phyloP scores from a whole-genome alignment of 2,888 invertebrate species.

The Lasioglossum marginatum region DNA sequence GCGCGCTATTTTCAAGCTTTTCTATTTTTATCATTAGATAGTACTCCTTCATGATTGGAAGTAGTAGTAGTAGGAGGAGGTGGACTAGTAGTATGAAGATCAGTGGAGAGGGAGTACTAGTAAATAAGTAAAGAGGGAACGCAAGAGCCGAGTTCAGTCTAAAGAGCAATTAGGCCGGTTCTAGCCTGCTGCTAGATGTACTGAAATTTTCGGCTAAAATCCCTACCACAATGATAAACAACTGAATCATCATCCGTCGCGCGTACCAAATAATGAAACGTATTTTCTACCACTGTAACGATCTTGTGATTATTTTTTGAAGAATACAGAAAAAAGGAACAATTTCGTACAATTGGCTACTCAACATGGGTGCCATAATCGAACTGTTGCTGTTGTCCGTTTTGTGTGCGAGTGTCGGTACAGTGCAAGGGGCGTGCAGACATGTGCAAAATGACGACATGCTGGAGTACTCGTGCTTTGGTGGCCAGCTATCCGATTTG shows the following conservation, averaged over 20 bases:
- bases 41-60: slow-evolving; percentile 77
- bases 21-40: slow-evolving; percentile 81
- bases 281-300: not conserved
- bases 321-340: not conserved
- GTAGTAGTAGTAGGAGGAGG: slow-evolving; percentile 64
- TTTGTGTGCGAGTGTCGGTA: slow-evolving; percentile 53
- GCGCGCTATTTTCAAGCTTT: slow-evolving; percentile 74
- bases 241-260: slow-evolving; percentile 16
- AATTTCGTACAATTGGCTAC: not conserved
- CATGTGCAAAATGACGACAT: slow-evolving; percentile 75
- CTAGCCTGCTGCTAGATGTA: slow-evolving; percentile 44
- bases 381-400: slow-evolving; percentile 57
- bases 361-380: slow-evolving; percentile 62
- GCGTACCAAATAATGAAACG: slow-evolving; percentile 33
- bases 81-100: slow-evolving; percentile 69
- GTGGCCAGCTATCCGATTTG: slow-evolving; percentile 76
- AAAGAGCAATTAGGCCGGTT: slow-evolving; percentile 68
- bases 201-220: slow-evolving; percentile 55
- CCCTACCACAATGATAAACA: slow-evolving; percentile 50
- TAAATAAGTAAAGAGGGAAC: slow-evolving; percentile 82
- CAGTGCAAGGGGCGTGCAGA: slow-evolving; percentile 70
- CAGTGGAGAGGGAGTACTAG: slow-evolving; percentile 74
- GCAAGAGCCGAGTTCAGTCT: slow-evolving; percentile 79
- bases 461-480: slow-evolving; percentile 76
- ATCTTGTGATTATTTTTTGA: slow-evolving; percentile 12